A percentile compares a stretch with the other conserved stretches of the same genome.
phyloP scores from a whole-genome alignment of 2,888 invertebrate species.

The Omphaloscelis lunosa region DNA sequence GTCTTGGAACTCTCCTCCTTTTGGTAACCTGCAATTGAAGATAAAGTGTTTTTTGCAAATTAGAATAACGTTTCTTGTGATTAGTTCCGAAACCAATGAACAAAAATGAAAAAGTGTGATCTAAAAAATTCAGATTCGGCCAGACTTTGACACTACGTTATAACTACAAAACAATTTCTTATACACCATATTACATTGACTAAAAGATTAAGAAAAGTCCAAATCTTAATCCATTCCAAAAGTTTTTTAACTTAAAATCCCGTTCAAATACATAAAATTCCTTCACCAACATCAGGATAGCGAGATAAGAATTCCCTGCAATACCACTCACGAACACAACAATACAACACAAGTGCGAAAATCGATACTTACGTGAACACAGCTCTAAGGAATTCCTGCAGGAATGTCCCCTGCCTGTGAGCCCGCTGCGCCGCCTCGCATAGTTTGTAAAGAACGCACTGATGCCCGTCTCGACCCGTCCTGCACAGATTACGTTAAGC shows the following conservation, averaged over 20 bases:
- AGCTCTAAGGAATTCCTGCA: conserved; percentile 92
- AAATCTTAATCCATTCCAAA: not conserved
- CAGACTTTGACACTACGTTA: too few species aligned
- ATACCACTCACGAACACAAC: conserved; percentile 41
- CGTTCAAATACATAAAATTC: conserved; percentile 16
- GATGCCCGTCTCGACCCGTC: conserved; percentile 90
- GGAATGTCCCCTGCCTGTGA: conserved; percentile 89
- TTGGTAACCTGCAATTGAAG: conserved; percentile 88
- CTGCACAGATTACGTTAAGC: conserved; percentile 77
- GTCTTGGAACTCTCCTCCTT: conserved; percentile 79
- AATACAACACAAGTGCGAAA: conserved; percentile 44
- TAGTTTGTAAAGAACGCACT: conserved; percentile 92
- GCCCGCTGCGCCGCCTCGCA: conserved; percentile 90
- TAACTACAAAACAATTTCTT: not conserved
- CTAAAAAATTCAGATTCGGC: too few species aligned
- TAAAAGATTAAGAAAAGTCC: not conserved
- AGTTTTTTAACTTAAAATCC: not conserved
- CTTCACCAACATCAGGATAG: not conserved
- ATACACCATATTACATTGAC: not conserved
- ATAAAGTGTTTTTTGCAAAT: too few species aligned
- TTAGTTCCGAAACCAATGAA: too few species aligned
- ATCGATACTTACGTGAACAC: conserved; percentile 92
- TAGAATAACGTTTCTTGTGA: too few species aligned
- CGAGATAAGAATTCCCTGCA: conserved; percentile 42
- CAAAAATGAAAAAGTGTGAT: not conserved